Evolutionary conservation across 2,888 invertebrate species (phyloP).

Genomic region (Hermaeophaga mercurialis): DNA sequence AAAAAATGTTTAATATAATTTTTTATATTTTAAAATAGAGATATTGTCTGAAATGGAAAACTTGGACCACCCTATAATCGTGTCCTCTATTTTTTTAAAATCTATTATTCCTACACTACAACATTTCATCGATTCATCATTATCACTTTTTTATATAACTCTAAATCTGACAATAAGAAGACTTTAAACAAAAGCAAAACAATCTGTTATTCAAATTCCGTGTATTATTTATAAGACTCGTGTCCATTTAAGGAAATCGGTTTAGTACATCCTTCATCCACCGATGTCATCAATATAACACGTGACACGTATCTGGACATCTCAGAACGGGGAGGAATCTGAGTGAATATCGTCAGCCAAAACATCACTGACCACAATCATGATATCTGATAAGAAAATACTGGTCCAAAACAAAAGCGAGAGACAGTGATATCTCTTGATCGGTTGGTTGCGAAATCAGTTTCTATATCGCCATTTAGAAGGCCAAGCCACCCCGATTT

Average conservation of each 20-base stretch:
- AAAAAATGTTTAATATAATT: too few relatives aligned
- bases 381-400: constrained; percentile 41
- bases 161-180: too few relatives aligned
- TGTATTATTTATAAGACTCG: too few relatives aligned
- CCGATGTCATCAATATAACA: constrained; percentile 10
- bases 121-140: too few relatives aligned
- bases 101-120: too few relatives aligned
- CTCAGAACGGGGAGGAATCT: constrained; percentile 9
- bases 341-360: constrained; percentile 31
- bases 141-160: too few relatives aligned
- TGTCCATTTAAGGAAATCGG: neutral
- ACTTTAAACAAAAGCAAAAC: too few relatives aligned
- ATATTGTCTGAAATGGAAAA: too few relatives aligned
- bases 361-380: constrained; percentile 39
- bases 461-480: constrained; percentile 28
- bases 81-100: too few relatives aligned
- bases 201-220: too few relatives aligned
- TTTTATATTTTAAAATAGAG: too few relatives aligned
- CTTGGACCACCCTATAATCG: too few relatives aligned
- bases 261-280: constrained; percentile 11
- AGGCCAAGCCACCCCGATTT: constrained; percentile 44
- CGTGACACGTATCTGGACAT: neutral
- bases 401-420: constrained; percentile 39
- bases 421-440: constrained; percentile 32
- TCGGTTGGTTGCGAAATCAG: constrained; percentile 39